Percentiles rank a stretch among this genome's conserved stretches.
phyloP scores from a whole-genome alignment of 2,888 invertebrate species.

The Amphipoea oculea region DNA sequence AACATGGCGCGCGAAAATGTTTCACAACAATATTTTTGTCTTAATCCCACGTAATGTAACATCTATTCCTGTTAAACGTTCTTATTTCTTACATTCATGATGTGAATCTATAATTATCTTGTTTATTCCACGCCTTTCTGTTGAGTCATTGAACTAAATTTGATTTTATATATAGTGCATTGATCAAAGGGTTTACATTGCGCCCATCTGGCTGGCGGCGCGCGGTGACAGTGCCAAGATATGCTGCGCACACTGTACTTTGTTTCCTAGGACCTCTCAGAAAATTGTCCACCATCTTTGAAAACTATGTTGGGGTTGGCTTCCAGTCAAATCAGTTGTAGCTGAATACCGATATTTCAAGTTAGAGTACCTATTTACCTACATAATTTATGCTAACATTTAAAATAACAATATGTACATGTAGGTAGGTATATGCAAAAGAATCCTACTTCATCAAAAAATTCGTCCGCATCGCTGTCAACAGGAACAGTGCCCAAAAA shows the following conservation, averaged over 20 bases:
- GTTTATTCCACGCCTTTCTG: constrained; percentile 28
- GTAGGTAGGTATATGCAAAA: no score
- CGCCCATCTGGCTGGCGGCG: neutral
- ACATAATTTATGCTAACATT: no score
- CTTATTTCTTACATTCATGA: constrained; percentile 22
- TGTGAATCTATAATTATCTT: constrained; percentile 34
- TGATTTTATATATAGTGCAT: constrained; percentile 13
- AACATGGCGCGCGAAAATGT: constrained; percentile 31
- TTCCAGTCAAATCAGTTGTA: neutral
- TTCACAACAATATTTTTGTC: constrained; percentile 15
- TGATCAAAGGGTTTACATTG: constrained; percentile 6
- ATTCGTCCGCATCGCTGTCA: no score
- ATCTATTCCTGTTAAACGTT: constrained; percentile 40
- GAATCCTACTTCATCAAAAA: no score
- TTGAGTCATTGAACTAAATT: constrained; percentile 47
- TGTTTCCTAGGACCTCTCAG: neutral
- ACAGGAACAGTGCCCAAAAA: no score
- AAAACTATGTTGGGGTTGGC: neutral
- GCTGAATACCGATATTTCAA: neutral
- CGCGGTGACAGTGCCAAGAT: constrained; percentile 14
- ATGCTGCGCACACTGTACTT: constrained; percentile 7
- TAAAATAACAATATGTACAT: no score
- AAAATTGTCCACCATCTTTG: neutral
- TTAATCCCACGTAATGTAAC: constrained; percentile 48
- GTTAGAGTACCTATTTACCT: no score